Evolutionary conservation across 2,888 invertebrate species (phyloP), one percentile per base, ranked within the genome.

Genomic region (Epinotia bilunana): DNA sequence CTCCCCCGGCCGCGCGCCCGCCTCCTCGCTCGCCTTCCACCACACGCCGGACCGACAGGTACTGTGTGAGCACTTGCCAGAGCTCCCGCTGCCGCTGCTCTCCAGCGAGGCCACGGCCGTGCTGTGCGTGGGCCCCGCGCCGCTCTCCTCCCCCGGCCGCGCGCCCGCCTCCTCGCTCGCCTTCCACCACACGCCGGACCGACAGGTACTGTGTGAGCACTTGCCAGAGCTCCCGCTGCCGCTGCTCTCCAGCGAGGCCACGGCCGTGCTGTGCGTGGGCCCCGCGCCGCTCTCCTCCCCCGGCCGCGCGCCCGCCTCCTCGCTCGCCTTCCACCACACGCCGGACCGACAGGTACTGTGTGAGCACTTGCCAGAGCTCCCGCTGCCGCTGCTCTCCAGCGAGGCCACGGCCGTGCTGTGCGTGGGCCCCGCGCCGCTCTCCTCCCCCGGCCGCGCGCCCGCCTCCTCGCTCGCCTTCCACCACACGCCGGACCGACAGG

Each of bases 181-280:
- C 89, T 95, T 68, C 86, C 39, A 87, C 91, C 73, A 84, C 87
- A 0, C 82, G 83, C 33, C 82, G 83, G 88, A 89, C 75, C 23
- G 23, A 28, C 23, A 28, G 23, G 23, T 28, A 28, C 23, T 28
- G 23, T 28, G 23, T 28, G 85, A 83, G 16, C 80, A 80, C 3
- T 89, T 97, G 75, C 95, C 97, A 46, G 90, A 95, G 75, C 93
- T 98, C 80, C 97, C 98, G 13, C 91, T 98, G 77, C 98, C 98
- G 3, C 91, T 96, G 79, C 92, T 98, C 65, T 94, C 96, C 78
- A 95, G 95, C 80, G 95, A 96, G 75, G 95, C 95, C 18, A 96
- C 97, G 55, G 96, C 96, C 83, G 95, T 98, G 62, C 89, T 98
- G 67, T 94, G 96, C 76, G 95, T 95, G 49, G 95, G 95, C 5